Base-by-base conservation (phyloP, 2,888 invertebrate genomes). In the Erynnis tages region DNA sequence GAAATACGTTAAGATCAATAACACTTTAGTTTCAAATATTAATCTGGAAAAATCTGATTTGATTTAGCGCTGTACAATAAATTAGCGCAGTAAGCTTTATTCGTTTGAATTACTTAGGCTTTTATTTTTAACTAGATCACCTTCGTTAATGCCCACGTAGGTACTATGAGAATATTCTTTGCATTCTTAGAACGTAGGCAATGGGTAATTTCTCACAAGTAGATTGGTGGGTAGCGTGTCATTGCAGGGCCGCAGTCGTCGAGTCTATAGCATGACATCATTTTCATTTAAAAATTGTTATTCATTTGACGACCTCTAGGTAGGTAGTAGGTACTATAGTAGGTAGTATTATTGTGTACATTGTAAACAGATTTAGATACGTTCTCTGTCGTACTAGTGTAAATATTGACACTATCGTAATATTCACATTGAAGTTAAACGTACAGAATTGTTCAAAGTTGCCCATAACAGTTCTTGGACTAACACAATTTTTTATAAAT, bases 1-100 rank as follows among this genome's bases (percentile, higher is more conserved):
- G n/a, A 63, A 69, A 62, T 69, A 63, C 59, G 54, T 65, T 61
- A 60, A 52, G 65, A 71, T 67, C 67, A 57, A 68, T 68, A 67
- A 54, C 21, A 32, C 29, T 40, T 21, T 4, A 40, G n/a, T 32
- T 13, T 32, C 21, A 41, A 32, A 32, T 34, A 40, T 32, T 21
- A 13, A 13, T 7, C 21, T 30, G 1, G 11, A 30, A 21, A 32
- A 11, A 11, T 2, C 2, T n/a, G 19, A 11, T 11, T 48, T 32
- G 10, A 40, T 11, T 40, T 16, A 17, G 17, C 13, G 11, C 49
- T 19, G 14, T 41, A 41, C 5, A 13, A 17, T 10, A n/a, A 34
- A 7, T n/a, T n/a, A n/a, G n/a, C 4, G n/a, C 17, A 19, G 17
- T 41, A 49, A 41, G 32, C 14, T 5, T 25, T 34, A n/a, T 34